Base-by-base conservation (phyloP, 2,797 vertebrate species). In the Prunella strophiata region DNA sequence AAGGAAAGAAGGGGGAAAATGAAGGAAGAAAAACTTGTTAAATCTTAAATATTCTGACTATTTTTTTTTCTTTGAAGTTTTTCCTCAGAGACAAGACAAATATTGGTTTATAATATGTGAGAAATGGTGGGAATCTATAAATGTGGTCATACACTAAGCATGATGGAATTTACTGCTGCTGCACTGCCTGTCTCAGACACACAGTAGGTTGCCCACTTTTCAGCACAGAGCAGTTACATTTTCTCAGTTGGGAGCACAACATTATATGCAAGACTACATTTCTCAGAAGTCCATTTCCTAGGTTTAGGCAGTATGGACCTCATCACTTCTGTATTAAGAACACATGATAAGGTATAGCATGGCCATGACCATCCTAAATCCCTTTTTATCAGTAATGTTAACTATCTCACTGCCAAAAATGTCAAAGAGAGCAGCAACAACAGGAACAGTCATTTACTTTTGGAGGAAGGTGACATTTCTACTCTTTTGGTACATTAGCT, bases 391-490 rank as follows among this genome's bases (percentile, higher is more conserved):
- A 79, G 55, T n/a, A 32, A 40, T 45, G 40, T 77, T 92, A 74
- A 87, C 38, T 51, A 58, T 16, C 11, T 91, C 29, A 42, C 48
- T 66, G 40, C 30, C 50, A 88, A 27, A 93, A 91, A 89, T 48
- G 40, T 91, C 58, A 90, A 79, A 63, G 18, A 85, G 68, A 93
- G 29, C 47, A 77, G 27, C 36, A 79, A 52, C 0, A 8, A 63
- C 22, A 88, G 50, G 19, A 85, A 30, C 10, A 68, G 52, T 57
- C 19, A 58, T 65, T 80, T 88, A 67, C 29, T 85, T 85, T 63
- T 83, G 43, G 40, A 88, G 47, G 74, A 93, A 93, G 34, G 42
- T 93, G 79, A 89, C 47, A 91, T 85, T 95, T 96, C 57, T 75
- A 25, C 61, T 55, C 23, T 87, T 91, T 79, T 3, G 3, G 59